Percentiles rank a stretch among this genome's conserved stretches.
These are phyloP conservation scores for Thereva unica DNA, from an alignment of 2,888 invertebrate species.

Conservation along the genomic window DNA sequence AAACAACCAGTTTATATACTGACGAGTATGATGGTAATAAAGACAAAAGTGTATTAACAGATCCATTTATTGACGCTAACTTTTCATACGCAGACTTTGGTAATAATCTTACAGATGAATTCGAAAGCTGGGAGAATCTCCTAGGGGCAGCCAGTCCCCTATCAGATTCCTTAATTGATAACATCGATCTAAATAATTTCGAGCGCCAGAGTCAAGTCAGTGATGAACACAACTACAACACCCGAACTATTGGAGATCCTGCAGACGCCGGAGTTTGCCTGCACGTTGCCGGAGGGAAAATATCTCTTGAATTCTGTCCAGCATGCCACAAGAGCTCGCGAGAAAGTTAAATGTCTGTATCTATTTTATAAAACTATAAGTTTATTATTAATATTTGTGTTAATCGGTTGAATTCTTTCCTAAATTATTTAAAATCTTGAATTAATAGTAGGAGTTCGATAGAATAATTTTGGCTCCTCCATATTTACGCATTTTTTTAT, in stretches of 20 bases:
- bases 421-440: neutral
- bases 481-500: conserved; percentile 17
- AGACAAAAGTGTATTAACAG: too few relatives aligned
- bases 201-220: conserved; percentile 35
- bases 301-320: conserved; percentile 65
- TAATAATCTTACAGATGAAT: conserved; percentile 40
- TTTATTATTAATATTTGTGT: conserved; percentile 38
- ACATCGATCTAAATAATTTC: neutral
- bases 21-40: too few relatives aligned
- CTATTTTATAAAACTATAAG: neutral
- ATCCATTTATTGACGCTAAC: too few relatives aligned
- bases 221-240: conserved; percentile 46
- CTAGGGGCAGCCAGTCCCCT: conserved; percentile 38
- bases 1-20: too few relatives aligned
- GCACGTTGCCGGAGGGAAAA: conserved; percentile 61
- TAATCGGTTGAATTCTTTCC: conserved; percentile 52
- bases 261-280: conserved; percentile 62
- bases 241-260: conserved; percentile 38
- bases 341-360: conserved; percentile 42
- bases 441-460: conserved; percentile 14
- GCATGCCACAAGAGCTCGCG: conserved; percentile 61
- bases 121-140: conserved; percentile 44
- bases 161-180: neutral
- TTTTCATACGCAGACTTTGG: conserved; percentile 50
- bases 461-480: neutral